Base-by-base conservation (phyloP, 2,797 vertebrate species). In the Falco cherrug region DNA sequence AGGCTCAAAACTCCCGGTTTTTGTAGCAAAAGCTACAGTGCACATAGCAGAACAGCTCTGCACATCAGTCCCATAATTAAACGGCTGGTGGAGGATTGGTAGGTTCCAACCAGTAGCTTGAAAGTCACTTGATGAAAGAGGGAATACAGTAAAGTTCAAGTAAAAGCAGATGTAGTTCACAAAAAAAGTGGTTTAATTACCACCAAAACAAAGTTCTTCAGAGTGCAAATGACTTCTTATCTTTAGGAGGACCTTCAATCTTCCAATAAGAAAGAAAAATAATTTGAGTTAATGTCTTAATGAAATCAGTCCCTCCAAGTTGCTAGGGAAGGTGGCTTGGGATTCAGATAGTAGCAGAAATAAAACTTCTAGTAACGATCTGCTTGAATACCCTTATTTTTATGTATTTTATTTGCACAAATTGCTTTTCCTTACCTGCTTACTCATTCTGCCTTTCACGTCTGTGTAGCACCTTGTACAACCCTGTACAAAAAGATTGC, bases 111-210 rank as follows among this genome's bases (percentile, higher is more conserved):
- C 96, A 97, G 86, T 69, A 93, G 78, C 75, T 88, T 96, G 93
- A 96, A 98, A 97, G 87, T 96, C 84, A 89, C 92, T 98, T 96
- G 94, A 97, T 97, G 93, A 95, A 97, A 96, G 83, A 96, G 64
- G 73, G 68, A 92, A 94, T 93, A 95, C 64, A 95, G 83, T 67
- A 94, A 96, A 96, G 93, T 87, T 91, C 89, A 93, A 96, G 95
- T 87, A 95, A 98, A 97, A 97, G 96, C 92, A 98, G 95, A 89
- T 47, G 85, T 50, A 50, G 80, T 94, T 97, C 80, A 92, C 76
- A 75, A 97, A 96, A 97, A 97, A 95, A 35, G 75, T 96, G 87
- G 68, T 92, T 97, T 97, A 97, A 98, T 97, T 97, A 97, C 93
- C 65, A 83, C 92, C 93, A 65, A 96, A 37, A 37, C 37, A 37